Evolutionary conservation across 2,113 vertebrate genomes (phyloP).

Genomic region (Paratilapia polleni): DNA sequence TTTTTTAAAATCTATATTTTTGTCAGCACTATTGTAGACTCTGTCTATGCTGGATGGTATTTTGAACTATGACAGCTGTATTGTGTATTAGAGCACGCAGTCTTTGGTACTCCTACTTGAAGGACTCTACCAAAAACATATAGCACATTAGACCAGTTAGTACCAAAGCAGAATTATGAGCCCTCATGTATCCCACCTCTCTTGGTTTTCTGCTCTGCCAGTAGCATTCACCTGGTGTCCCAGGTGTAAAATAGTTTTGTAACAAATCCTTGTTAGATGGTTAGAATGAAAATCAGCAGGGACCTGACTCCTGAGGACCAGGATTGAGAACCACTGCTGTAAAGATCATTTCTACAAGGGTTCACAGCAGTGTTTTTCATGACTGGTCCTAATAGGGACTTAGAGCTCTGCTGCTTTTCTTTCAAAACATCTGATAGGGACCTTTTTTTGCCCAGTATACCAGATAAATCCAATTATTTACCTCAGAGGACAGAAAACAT

Average conservation of each 20-base stretch:
- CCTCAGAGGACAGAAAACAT: neutral
- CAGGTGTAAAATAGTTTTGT: constrained; percentile 48
- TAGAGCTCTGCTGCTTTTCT: constrained; percentile 37
- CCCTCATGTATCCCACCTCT: neutral
- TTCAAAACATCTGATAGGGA: constrained; percentile 32
- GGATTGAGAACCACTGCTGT: constrained; percentile 20
- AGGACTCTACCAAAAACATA: neutral
- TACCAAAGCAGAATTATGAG: constrained; percentile 4
- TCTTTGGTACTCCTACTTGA: neutral
- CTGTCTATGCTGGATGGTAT: neutral
- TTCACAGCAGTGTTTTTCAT: constrained; percentile 47
- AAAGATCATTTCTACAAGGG: constrained; percentile 40
- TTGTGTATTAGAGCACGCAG: neutral
- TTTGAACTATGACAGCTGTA: neutral
- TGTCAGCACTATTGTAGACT: neutral
- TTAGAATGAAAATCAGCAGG: constrained; percentile 48
- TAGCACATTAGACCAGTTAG: neutral
- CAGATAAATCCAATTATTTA: constrained; percentile 38
- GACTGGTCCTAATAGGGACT: constrained; percentile 2
- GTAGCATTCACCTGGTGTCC: constrained; percentile 42
- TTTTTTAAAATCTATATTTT: no score
- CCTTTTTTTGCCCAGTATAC: neutral
- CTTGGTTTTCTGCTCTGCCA: constrained; percentile 14
- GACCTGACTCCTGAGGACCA: constrained; percentile 29
- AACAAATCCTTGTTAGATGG: constrained; percentile 41